Base-by-base conservation (phyloP, 2,113 vertebrate species). In the Rana temporaria region DNA sequence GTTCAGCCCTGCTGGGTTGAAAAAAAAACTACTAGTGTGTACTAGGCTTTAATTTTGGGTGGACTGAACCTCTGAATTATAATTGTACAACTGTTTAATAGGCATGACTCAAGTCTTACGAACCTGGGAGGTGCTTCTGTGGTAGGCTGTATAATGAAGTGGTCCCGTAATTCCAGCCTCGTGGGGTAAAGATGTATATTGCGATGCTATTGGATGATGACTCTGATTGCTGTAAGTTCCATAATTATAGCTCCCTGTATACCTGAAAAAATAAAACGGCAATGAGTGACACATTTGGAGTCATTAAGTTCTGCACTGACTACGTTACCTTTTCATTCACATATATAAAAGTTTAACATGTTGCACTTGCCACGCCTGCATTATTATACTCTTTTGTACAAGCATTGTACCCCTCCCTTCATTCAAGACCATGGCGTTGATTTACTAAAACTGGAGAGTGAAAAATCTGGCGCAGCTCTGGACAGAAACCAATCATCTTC, bases 231-330 rank as follows among this genome's bases (percentile, higher is more conserved):
- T 87, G 42, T 99, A 99, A 90, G 94, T 97, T 87, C 97, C 94
- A 1, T 99, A 99, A 91, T 98, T 99, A 88, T 99, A 99, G 92
- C 95, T 97, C 74, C 96, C 96, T 1, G 96, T 96, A 86, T 98
- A 99, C 75, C 98, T 99, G 48, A 48, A 69, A 26, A 7, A 42
- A 57, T 22, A 18, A n/a, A 5, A 73, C 15, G 22, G 48, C 19
- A 20, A 62, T 62, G 7, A 62, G 1, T 62, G 11, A 20, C n/a
- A 11, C 4, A 38, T 5, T 6, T 38, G 7, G 34, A 38, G 34
- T 38, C 34, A 6, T 38, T 38, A 38, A 38, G 34, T 38, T 48
- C 9, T 48, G 11, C 8, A 48, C 42, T 12, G 42, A 48, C 42
- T 48, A 38, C 34, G 4, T 3, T 38, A 48, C 9, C 7, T 48